Percentiles rank a stretch among this genome's conserved stretches.
Conservation (phyloP, 1,140 invertebrate genomes). For the Drosophila sp. region DNA sequence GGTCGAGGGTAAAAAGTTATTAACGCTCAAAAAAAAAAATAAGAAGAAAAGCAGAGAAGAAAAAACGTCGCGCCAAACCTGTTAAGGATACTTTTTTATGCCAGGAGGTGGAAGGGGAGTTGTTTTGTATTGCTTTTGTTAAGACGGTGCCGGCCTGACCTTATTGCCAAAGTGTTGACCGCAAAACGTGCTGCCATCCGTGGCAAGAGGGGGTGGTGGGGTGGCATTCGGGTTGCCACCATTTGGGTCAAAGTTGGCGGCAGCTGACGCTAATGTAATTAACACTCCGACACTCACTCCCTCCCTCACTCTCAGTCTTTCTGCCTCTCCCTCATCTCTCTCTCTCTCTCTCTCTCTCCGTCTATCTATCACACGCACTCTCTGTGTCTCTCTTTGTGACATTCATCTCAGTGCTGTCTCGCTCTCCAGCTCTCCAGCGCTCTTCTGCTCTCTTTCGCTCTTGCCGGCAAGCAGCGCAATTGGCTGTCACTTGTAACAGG, state of each 20-base stretch:
- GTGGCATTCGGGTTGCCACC: neutral
- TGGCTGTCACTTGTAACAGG: conserved; percentile 74
- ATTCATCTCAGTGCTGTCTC: conserved; percentile 21
- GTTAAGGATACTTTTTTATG: conserved; percentile 26
- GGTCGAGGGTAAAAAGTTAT: conserved; percentile 54
- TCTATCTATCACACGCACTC: conserved; percentile 12
- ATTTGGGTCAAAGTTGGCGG: conserved; percentile 65
- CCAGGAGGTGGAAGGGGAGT: neutral
- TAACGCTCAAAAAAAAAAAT: conserved; percentile 50
- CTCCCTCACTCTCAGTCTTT: neutral
- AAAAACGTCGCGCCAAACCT: conserved; percentile 31
- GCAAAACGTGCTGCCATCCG: conserved; percentile 50
- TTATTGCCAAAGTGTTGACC: conserved; percentile 77
- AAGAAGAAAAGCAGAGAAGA: conserved; percentile 12
- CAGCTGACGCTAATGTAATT: conserved; percentile 65
- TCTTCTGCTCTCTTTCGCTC: conserved; percentile 43
- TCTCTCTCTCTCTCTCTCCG: neutral
- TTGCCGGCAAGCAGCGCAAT: conserved; percentile 45
- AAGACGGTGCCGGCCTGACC: conserved; percentile 46
- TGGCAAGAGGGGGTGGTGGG: neutral
- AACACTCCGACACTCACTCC: conserved; percentile 42
- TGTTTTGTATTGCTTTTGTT: conserved; percentile 23
- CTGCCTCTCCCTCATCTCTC: too few relatives aligned
- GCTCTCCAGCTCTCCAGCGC: conserved; percentile 7
- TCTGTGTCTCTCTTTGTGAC: conserved; percentile 23